Conservation (phyloP, 1,140 invertebrate genomes). For the Diorhabda sublineata region DNA sequence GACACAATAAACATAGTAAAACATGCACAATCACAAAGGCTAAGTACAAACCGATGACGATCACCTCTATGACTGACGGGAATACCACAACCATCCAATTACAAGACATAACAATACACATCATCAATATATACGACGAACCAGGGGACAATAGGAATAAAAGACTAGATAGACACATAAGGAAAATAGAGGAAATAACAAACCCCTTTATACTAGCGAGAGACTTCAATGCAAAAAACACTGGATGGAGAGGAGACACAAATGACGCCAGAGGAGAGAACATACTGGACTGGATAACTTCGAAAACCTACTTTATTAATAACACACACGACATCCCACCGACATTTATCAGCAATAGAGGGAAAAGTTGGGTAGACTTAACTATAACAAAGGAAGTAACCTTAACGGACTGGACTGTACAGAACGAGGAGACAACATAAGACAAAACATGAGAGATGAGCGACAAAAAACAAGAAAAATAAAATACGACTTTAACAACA, state of each 20-base stretch:
- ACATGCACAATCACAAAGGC: too few species aligned
- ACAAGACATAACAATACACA: background rate
- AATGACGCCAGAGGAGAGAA: too few species aligned
- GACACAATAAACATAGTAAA: too few species aligned
- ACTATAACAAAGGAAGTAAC: background rate
- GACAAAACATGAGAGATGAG: conserved; percentile 2
- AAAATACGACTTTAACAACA: background rate
- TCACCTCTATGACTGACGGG: too few species aligned
- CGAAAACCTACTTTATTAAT: background rate
- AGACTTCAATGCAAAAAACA: conserved; percentile 11
- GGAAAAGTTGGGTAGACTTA: background rate
- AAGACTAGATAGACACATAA: too few species aligned
- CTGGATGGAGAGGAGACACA: too few species aligned
- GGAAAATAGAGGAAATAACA: too few species aligned
- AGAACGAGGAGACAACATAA: conserved; percentile 7
- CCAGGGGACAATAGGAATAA: background rate
- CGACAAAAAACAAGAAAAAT: background rate
- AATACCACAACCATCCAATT: background rate
- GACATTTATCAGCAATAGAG: background rate
- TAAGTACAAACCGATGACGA: too few species aligned
- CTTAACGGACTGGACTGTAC: background rate
- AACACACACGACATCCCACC: background rate
- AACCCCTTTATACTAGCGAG: background rate
- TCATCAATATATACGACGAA: conserved; percentile 4
- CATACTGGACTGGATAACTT: background rate